Conservation (phyloP, 2,113 vertebrate genomes). For the Odobenus rosmarus region DNA sequence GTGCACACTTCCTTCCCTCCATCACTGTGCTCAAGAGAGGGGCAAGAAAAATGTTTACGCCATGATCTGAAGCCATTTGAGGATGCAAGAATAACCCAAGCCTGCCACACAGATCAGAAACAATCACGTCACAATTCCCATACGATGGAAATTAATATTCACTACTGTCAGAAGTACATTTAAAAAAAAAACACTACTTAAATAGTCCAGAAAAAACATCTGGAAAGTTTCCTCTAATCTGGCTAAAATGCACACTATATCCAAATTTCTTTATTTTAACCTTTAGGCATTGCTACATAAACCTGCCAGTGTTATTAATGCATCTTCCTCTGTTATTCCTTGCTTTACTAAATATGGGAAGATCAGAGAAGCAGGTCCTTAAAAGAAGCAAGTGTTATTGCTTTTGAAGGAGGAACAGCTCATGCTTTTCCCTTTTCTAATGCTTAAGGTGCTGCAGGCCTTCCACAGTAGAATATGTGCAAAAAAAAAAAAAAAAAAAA, state of each 20-base stretch:
- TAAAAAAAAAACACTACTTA: neutral
- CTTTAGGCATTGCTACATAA: conserved; percentile 77
- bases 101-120: neutral
- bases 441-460: neutral
- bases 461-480: neutral
- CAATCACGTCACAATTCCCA: neutral
- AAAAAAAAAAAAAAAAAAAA: neutral
- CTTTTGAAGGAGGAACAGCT: neutral
- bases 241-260: neutral
- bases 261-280: conserved; percentile 31
- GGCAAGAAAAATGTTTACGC: neutral
- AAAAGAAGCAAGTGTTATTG: conserved; percentile 76
- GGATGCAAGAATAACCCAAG: neutral
- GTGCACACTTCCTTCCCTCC: neutral
- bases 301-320: conserved; percentile 84
- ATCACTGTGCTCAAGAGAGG: neutral
- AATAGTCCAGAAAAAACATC: neutral
- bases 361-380: conserved; percentile 61
- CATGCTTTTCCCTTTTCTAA: neutral
- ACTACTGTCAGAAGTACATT: neutral
- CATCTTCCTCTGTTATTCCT: conserved; percentile 62
- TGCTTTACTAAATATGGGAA: conserved; percentile 86
- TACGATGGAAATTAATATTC: conserved; percentile 31
- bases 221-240: neutral
- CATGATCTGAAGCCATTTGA: neutral